A percentile compares a stretch with the other conserved stretches of the same genome.
phyloP scores from a whole-genome alignment of 1,140 invertebrate genomes.

The Neuroterus valhalla region DNA sequence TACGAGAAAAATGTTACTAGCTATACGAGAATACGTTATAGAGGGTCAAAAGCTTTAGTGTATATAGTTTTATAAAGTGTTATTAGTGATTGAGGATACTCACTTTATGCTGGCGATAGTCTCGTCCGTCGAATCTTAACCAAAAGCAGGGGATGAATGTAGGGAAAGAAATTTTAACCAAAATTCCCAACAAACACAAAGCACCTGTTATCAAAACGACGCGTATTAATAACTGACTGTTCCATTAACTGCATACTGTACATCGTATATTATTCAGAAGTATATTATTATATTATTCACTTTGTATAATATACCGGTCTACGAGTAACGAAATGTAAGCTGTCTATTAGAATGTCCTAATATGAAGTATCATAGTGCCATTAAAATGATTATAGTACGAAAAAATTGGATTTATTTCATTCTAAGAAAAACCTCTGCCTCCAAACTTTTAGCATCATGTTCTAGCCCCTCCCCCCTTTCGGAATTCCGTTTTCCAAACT shows the following conservation, averaged over 20 bases:
- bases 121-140: constrained; percentile 48
- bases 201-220: constrained; percentile 52
- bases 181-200: constrained; percentile 38
- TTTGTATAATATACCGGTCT: constrained; percentile 65
- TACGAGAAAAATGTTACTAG: constrained; percentile 60
- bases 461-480: no score
- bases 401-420: constrained; percentile 19
- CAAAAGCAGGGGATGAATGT: constrained; percentile 39
- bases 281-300: constrained; percentile 48
- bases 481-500: background rate
- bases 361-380: constrained; percentile 71
- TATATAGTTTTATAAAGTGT: constrained; percentile 76
- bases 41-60: constrained; percentile 71
- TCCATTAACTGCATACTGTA: constrained; percentile 63
- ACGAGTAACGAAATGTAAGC: constrained; percentile 66
- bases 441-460: background rate
- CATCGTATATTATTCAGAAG: constrained; percentile 63
- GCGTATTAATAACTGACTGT: constrained; percentile 61
- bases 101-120: constrained; percentile 56
- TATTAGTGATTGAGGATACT: constrained; percentile 64
- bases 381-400: constrained; percentile 63
- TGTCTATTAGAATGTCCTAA: constrained; percentile 72
- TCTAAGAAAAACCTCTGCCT: background rate
- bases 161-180: constrained; percentile 41
- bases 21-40: constrained; percentile 64